Conservation (phyloP, 35 echinoderm and acorn worm species). For the Heliocidaris tuberculata region DNA sequence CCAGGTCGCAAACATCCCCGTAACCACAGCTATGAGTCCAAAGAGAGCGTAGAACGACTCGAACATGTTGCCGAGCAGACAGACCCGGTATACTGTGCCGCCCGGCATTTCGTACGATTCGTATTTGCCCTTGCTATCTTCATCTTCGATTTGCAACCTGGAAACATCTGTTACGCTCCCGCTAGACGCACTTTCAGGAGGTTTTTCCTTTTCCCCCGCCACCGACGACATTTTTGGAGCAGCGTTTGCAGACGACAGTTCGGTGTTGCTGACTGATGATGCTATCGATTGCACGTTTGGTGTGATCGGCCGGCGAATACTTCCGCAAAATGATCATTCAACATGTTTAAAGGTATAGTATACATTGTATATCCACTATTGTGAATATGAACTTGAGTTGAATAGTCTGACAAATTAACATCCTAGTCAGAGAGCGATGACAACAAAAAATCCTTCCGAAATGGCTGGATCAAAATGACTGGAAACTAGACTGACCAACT, state of each 20-base stretch:
- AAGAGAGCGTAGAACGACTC: background rate
- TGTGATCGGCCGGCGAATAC: background rate
- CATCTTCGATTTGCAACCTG: background rate
- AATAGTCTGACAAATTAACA: background rate
- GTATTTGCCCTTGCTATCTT: background rate
- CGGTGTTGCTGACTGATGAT: background rate
- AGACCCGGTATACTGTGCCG: background rate
- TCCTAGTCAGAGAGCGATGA: background rate
- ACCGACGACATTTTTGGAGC: background rate
- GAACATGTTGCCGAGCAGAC: conserved; percentile 29
- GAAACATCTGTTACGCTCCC: background rate
- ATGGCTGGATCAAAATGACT: background rate
- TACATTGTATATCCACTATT: background rate
- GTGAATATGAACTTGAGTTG: background rate
- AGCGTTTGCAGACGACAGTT: background rate
- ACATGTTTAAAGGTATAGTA: too few relatives aligned
- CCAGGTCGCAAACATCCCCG: conserved; percentile 13
- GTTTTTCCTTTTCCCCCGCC: background rate
- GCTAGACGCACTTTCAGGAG: conserved; percentile 1
- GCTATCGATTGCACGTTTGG: background rate
- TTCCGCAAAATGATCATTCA: too few relatives aligned
- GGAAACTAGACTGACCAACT: background rate
- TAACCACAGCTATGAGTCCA: background rate
- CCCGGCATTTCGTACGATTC: background rate
- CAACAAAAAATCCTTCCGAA: background rate